phyloP scores from a whole-genome alignment of 2,113 vertebrate species.

The Sinocyclocheilus anophthalmus region DNA sequence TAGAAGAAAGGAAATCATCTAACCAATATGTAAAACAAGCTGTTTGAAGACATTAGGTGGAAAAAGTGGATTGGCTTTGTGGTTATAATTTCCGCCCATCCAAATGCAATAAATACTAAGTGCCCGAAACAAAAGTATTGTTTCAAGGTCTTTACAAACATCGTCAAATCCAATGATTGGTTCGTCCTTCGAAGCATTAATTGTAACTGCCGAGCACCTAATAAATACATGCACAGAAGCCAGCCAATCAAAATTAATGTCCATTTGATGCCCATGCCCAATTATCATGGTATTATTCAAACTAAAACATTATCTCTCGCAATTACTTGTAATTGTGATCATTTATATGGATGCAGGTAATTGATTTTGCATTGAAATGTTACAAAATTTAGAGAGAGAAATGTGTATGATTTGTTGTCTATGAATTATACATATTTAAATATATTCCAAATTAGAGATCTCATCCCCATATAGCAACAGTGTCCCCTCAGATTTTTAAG shows the following conservation, averaged over 20 bases:
- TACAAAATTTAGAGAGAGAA: background rate
- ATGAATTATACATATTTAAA: background rate
- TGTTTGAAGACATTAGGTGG: background rate
- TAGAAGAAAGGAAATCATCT: background rate
- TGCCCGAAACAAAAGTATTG: background rate
- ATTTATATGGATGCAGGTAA: background rate
- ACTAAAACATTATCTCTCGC: too few species aligned
- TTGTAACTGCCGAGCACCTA: background rate
- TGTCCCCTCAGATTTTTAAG: too few species aligned
- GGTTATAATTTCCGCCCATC: background rate
- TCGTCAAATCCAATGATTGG: background rate
- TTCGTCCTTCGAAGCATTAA: background rate
- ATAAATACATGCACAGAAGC: background rate
- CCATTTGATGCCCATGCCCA: background rate
- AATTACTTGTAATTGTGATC: background rate
- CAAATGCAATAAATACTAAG: slow-evolving; percentile 11
- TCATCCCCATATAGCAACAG: too few species aligned
- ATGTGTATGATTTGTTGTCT: background rate
- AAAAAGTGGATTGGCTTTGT: background rate
- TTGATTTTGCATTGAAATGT: background rate
- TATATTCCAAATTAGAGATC: background rate
- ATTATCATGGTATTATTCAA: background rate
- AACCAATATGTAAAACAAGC: background rate
- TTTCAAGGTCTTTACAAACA: background rate
- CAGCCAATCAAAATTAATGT: background rate